Base-by-base conservation (phyloP, 2,888 invertebrate species). In the Taenaris catops region DNA sequence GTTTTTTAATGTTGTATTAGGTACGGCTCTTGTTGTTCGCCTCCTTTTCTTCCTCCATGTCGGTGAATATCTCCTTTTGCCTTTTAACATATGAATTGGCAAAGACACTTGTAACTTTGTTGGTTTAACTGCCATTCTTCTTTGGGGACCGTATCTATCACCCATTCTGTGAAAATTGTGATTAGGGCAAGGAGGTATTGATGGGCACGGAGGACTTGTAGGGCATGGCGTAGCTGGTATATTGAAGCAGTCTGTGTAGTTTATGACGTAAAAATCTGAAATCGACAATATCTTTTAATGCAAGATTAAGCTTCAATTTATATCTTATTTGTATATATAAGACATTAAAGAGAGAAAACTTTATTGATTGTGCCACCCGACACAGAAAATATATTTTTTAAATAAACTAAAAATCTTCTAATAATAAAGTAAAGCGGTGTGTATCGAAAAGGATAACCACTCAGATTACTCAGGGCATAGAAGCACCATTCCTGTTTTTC, bases 191-290 rank as follows among this genome's bases (percentile, higher is more conserved):
- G 56, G 41, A 1, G 58, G 55, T 0, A 34, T 26, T 0, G 56
- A 52, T 1, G 62, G 63, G 9, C 60, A 58, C 0, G 49, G 41
- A 5, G 35, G 31, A 4, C 6, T 24, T 2, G 49, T 36, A 0
- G 60, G 59, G 35, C 63, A 62, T 1, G 38, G 35, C 4, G 38
- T 41, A 0, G 38, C 28, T 0, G 44, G 41, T 5, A 46, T n/a
- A 2, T 34, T 34, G 35, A 65, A 70, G 42, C 72, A 72, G 6
- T 57, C 58, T 0, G 64, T 55, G 37, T 68, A 71, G 38, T 68
- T 66, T 5, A 56, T 41, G 20, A 58, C 27, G 18, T 49, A 51
- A 23, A 45, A 72, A 18, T 53, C 73, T 74, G 57, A 8, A 69
- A 63, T n/a, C n/a, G n/a, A n/a, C 12, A 4, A 0, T 6, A 14